Evolutionary conservation across 2,797 vertebrate species (phyloP), one percentile per base, ranked within the genome.

Genomic region (Onychomys torridus): DNA sequence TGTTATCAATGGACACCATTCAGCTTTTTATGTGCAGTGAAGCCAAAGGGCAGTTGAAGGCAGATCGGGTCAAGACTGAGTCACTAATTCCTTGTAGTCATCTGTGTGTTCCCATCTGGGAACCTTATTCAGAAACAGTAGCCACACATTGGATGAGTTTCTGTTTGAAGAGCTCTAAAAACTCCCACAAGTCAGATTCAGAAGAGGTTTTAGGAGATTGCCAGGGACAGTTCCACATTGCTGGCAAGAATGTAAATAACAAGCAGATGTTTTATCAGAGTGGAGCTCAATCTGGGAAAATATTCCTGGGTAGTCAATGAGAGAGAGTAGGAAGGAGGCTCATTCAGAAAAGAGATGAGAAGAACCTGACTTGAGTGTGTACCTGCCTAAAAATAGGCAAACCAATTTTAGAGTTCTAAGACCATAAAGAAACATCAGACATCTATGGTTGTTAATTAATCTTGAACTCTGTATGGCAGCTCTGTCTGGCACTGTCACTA

Each of bases 221-320:
- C 75, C 93, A 97, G 95, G 97, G 84, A 93, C 75, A 90, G 46
- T 95, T 71, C 65, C 85, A 59, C 94, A 82, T 69, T 92, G 6
- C 84, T 97, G 97, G 96, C 96, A 94, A 84, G 52, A 92, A 71
- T 52, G 63, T 46, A 89, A 97, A 96, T 65, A 97, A 93, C 89
- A 97, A 97, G 76, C 97, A 97, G 97, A 97, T 97, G 76, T 97
- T 98, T 97, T 71, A 96, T 65, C 91, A 77, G 92, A 97, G 78
- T 92, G 91, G 78, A 89, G 89, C 9, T 0, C 55, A 63, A 49
- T 97, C 75, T 91, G 88, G 21, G 69, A 81, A 89, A 63, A 75
- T 92, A 43, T 97, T 85, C n/a, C 65, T 81, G 37, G 63, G 40
- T 34, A 82, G 90, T 97, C 67, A 96, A 7, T 97, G 11, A 82